Evolutionary conservation across 1,140 invertebrate species (phyloP), one percentile per base, ranked within the genome.

Genomic region (Drosophila triauraria): DNA sequence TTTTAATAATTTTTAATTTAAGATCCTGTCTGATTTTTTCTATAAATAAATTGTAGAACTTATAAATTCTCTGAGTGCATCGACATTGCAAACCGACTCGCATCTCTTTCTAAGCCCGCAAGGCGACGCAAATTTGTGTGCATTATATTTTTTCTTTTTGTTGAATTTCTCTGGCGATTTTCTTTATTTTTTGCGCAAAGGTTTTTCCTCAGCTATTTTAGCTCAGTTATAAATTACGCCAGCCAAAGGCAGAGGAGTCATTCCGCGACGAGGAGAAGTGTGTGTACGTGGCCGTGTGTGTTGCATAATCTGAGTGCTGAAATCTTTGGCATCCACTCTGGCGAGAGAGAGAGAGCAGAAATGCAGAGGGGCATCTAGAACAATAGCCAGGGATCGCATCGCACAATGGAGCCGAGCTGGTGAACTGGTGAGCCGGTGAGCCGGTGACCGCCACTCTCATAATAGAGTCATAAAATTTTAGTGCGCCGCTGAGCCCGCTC

Each of bases 391-490:
- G 59, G 48, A 58, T 48, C 56, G 65, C 42, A 17, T 46, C 48
- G 60, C 68, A 90, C 75, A 90, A 90, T 88, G 61, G 48, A 80
- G 57, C 32, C 42, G 48, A 56, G 70, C 74, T 57, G 57, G 35
- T 20, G 48, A 56, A 65, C 74, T 57, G 57, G 35, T 20, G 59
- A 43, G 54, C 48, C 10, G 42, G 25, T 3, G 35, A 17, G 25
- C 44, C 44, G 81, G 76, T 80, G 80, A 78, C 80, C 84, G 68
- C 85, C 85, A 85, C 85, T 80, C 81, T 90, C 85, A 90, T 90
- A 90, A 90, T 90, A 90, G 85, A 90, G 85, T 90, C 85, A 90
- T 90, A 90, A 90, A 90, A 90, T 91, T 90, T 90, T 90, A 90
- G 85, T 90, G 85, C 82, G 75, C 82, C 82, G 75, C 83, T 78